Percentiles rank a stretch among this genome's conserved stretches.
Evolutionary conservation across 1,140 invertebrate species (phyloP).

Genomic region (Drosophila pseudoobscura): DNA sequence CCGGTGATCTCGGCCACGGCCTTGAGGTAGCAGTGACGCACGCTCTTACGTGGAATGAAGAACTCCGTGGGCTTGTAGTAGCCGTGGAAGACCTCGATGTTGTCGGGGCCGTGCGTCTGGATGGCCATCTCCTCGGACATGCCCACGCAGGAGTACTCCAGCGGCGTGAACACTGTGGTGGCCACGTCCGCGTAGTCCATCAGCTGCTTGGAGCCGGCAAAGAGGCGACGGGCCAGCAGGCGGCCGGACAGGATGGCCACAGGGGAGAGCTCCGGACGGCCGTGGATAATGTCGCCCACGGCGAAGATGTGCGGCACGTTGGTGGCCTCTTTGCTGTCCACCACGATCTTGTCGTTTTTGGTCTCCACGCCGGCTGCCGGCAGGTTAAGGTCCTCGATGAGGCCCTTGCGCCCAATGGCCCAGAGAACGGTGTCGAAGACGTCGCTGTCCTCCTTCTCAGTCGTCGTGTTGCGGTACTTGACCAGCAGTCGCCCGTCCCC

Average conservation of each 20-base stretch:
- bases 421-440: conserved; percentile 93
- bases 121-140: conserved; percentile 95
- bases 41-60: conserved; percentile 93
- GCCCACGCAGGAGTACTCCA: conserved; percentile 98
- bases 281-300: conserved; percentile 96
- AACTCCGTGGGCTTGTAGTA: conserved; percentile 98
- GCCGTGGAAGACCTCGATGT: conserved; percentile 94
- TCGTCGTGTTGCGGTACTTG: conserved; percentile 86
- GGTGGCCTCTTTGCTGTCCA: conserved; percentile 90
- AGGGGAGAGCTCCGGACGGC: conserved; percentile 95
- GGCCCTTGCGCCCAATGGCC: conserved; percentile 90
- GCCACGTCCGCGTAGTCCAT: conserved; percentile 97
- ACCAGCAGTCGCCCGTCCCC: conserved; percentile 88
- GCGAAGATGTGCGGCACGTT: conserved; percentile 95
- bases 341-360: conserved; percentile 86
- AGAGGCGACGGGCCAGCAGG: conserved; percentile 91
- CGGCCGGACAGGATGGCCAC: conserved; percentile 97
- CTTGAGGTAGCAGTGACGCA: conserved; percentile 91
- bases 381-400: conserved; percentile 88
- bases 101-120: conserved; percentile 86
- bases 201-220: conserved; percentile 85
- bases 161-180: conserved; percentile 98
- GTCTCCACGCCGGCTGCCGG: conserved; percentile 87
- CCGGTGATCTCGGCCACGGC: conserved; percentile 87
- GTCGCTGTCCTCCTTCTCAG: conserved; percentile 86